Evolutionary conservation across 1,140 invertebrate genomes (phyloP), one percentile per base, ranked within the genome.

Genomic region (Euglossa dilemma): DNA sequence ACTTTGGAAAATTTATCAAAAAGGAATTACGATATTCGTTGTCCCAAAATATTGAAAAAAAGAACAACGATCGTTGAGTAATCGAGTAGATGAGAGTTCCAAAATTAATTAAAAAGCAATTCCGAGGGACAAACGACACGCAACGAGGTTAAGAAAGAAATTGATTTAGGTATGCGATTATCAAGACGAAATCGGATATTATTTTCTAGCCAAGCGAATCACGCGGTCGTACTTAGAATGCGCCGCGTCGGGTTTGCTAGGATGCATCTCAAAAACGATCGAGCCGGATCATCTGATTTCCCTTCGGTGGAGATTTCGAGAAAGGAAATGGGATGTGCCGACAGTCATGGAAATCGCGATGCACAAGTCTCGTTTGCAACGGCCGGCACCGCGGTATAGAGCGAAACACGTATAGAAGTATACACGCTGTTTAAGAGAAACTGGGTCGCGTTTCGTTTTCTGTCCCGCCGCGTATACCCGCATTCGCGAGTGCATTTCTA

Each of bases 401-500:
- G 50, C 66, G 70, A 56, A 47, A 56, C 50, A 71, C 59, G 43
- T 71, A 20, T 59, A 63, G 25, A 18, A 6, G 18, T 20, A n/a
- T 18, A 57, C 43, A 50, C 56, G 66, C 56, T 72, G 67, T 80
- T 80, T 61, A 43, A 72, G 12, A 43, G 56, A 54, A 83, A 83
- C 66, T 78, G 36, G 81, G 74, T 83, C 75, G 81, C 73, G 56
- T 83, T 78, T 83, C 75, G 75, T 78, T 83, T 71, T 79, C 75
- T 69, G 57, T 79, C 28, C 20, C 23, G 23, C 36, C 52, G 18
- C 63, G 63, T 23, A 50, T 12, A 6, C 47, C 18, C 59, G 47
- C 36, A 50, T 67, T 78, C 47, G 43, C 52, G n/a, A n/a, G 16
- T 23, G 45, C 75, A n/a, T 83, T 71, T 79, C 36, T 25, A 14